Base-by-base conservation (phyloP, 2,797 vertebrate species). In the Pseudochromis fuscus region DNA sequence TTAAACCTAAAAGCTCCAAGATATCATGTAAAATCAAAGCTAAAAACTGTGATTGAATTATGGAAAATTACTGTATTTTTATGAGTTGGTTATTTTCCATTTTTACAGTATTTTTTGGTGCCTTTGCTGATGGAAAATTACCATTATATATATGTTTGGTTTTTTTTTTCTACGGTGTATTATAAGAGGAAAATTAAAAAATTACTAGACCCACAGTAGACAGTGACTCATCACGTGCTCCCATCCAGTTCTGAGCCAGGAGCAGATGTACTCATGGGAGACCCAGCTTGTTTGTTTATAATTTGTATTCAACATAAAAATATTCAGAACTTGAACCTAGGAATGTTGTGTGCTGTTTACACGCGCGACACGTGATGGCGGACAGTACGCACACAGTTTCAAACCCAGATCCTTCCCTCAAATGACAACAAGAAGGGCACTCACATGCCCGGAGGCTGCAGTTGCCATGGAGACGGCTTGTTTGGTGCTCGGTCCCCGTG, bases 401-500 rank as follows among this genome's bases (percentile, higher is more conserved):
- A 42, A 69, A 71, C 73, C 33, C 49, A 11, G 30, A 35, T 53
- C 59, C 44, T 53, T 69, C 65, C 65, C 72, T 84, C 78, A 81
- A 78, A 77, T 25, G 89, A 83, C 66, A 88, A 81, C 68, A 71
- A 60, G 72, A 60, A 63, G 75, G 66, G 33, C 60, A 42, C 84
- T 72, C 24, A 50, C 67, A 79, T 83, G 77, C 57, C 78, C 51
- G 1, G 56, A 75, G 77, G 88, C 82, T 82, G 75, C 2, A n/a
- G 78, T 80, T 79, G 77, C 89, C 70, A 85, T 83, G 87, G 94
- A 60, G 59, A 75, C 37, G 0, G 88, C 88, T 80, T 94, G 90
- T 94, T 94, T 92, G 88, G 89, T 64, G 66, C 79, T 69, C 1
- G 58, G 48, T 59, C 87, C 90, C 64, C 35, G 13, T 35, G 83